Percentiles rank a stretch among this genome's conserved stretches.
phyloP scores from a whole-genome alignment of 2,888 invertebrate species.

The Lasius fuliginosus region DNA sequence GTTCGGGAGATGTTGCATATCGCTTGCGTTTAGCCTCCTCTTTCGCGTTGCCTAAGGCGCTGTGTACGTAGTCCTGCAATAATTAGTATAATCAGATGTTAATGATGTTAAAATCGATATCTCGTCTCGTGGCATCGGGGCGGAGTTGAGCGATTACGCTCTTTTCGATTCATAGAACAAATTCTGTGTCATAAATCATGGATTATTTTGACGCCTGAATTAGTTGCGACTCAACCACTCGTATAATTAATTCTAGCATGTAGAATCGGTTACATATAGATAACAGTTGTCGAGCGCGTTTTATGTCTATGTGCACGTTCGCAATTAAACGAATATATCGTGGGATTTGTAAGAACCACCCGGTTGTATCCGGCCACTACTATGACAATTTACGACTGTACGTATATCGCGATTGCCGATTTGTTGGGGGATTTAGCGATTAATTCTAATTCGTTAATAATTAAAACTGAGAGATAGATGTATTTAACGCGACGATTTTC shows the following conservation, averaged over 20 bases:
- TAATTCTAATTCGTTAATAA: conserved; percentile 16
- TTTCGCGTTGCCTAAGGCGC: conserved; percentile 43
- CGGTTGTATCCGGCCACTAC: conserved; percentile 27
- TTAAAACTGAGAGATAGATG: conserved; percentile 21
- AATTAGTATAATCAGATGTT: conserved; percentile 68
- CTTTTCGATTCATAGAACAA: conserved; percentile 48
- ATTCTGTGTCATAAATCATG: conserved; percentile 34
- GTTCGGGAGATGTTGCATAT: conserved; percentile 39
- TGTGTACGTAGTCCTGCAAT: conserved; percentile 45
- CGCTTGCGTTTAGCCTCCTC: conserved; percentile 37
- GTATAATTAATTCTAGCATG: conserved; percentile 44
- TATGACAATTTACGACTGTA: conserved; percentile 33
- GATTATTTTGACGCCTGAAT: conserved; percentile 45
- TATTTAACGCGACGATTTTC: neutral
- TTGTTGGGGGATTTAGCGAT: conserved; percentile 29
- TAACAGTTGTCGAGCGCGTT: conserved; percentile 42
- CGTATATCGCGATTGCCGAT: conserved; percentile 21
- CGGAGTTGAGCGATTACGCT: conserved; percentile 18
- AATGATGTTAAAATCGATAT: conserved; percentile 64
- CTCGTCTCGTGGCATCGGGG: conserved; percentile 10
- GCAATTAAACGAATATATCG: conserved; percentile 48
- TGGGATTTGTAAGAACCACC: conserved; percentile 47
- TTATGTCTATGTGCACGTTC: conserved; percentile 19
- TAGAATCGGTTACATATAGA: conserved; percentile 46
- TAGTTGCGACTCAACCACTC: conserved; percentile 28